Base-by-base conservation (phyloP, 2,113 vertebrate species). In the Fukomys damarensis region DNA sequence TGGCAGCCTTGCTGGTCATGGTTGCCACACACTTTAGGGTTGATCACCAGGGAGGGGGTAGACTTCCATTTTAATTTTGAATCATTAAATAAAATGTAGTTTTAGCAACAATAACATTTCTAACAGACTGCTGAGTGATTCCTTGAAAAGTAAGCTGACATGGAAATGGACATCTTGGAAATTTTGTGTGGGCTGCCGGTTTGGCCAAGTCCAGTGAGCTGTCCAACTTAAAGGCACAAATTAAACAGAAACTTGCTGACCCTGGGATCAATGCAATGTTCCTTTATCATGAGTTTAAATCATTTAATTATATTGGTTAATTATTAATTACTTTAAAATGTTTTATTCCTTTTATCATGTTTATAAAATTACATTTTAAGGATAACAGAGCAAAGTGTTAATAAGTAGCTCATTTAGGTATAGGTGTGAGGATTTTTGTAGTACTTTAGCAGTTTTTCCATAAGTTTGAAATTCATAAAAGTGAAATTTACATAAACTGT, bases 391-490 rank as follows among this genome's bases (percentile, higher is more conserved):
- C 20, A 86, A 68, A 94, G 66, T 54, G 63, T 90, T 84, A 82
- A 49, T 80, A 79, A 66, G n/a, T 43, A 59, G 58, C 8, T 63
- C 28, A 30, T 89, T 38, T 66, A 49, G 28, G 22, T 92, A 79
- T 32, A 89, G 38, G 26, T 61, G 7, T 66, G 6, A 82, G 61
- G 28, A 52, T 52, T 52, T 52, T 68, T 86, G 13, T 76, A 43
- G 22, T 90, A 87, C 28, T 28, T 63, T 94, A 85, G 30, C 35
- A 72, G 10, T 77, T 28, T 85, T 93, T 54, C 52, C 82, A 0
- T 92, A 81, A 87, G 24, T 93, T 92, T 95, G 68, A 91, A 89
- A 92, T 77, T 61, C 65, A 85, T 63, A 65, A 6, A 52, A 89
- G 92, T 56, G 52, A 52, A 58, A 86, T 19, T 76, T 58, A 72